Conservation (phyloP, 2,888 invertebrate genomes). For the Acholoe squamosa region DNA sequence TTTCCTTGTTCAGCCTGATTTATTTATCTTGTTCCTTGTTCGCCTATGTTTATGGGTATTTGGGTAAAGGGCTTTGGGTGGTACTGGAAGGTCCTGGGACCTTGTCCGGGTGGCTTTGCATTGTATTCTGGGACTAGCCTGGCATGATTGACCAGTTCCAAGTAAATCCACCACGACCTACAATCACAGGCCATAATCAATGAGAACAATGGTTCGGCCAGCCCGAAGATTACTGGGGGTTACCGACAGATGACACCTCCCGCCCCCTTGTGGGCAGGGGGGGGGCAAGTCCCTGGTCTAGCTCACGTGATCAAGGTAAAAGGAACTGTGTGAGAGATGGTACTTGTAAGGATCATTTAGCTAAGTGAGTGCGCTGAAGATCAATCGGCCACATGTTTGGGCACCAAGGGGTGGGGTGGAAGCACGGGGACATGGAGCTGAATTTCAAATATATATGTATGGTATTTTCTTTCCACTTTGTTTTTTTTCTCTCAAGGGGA, state of each 20-base stretch:
- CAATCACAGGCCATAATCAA: background rate
- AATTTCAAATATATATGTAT: background rate
- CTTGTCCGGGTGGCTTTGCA: background rate
- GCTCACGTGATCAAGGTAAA: constrained; percentile 49
- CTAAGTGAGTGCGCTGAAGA: constrained; percentile 31
- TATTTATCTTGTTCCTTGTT: background rate
- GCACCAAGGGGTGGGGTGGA: background rate
- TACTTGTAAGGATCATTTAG: constrained; percentile 32
- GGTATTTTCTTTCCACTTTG: too few relatives aligned
- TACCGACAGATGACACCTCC: background rate
- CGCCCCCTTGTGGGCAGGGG: background rate
- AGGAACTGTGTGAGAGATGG: background rate
- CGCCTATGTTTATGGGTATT: background rate
- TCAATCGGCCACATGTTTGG: constrained; percentile 4
- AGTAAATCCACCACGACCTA: background rate
- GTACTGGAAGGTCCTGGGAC: too few relatives aligned
- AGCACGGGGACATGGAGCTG: background rate
- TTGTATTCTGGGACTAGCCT: background rate
- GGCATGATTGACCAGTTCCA: background rate
- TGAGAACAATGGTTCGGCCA: background rate
- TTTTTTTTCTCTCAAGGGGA: too few relatives aligned
- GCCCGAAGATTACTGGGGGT: background rate
- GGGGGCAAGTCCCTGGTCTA: background rate
- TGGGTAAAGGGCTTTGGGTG: background rate
- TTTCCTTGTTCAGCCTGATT: background rate